Conservation (phyloP, 1,140 invertebrate genomes). For the Adelges cooleyi region DNA sequence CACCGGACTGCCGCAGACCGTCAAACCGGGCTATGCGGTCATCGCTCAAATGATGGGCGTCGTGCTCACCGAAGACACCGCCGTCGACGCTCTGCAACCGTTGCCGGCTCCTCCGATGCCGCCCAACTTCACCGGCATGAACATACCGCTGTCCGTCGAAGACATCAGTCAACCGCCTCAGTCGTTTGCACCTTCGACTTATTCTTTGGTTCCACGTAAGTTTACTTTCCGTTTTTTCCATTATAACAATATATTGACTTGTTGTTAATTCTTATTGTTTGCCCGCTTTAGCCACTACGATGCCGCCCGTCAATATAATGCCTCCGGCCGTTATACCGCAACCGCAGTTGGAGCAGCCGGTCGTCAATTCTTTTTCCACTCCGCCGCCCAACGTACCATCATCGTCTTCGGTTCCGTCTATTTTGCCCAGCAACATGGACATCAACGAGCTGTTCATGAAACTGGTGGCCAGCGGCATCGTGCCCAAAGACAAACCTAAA, state of each 20-base stretch:
- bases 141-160: not conserved
- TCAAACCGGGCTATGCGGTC: slow-evolving; percentile 53
- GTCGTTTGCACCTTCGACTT: not conserved
- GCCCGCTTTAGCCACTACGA: not conserved
- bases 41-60: slow-evolving; percentile 56
- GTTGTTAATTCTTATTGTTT: no score
- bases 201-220: slow-evolving; percentile 17
- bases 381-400: not conserved
- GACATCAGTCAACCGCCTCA: slow-evolving; percentile 14
- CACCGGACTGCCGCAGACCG: slow-evolving; percentile 61
- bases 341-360: not conserved
- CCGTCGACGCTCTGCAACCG: not conserved
- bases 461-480: slow-evolving; percentile 70
- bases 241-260: no score
- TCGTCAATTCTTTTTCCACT: not conserved
- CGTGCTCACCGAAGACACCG: slow-evolving; percentile 34
- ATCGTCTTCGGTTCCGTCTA: not conserved
- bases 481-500: slow-evolving; percentile 42
- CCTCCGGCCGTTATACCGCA: not conserved
- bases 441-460: slow-evolving; percentile 73
- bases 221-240: not conserved
- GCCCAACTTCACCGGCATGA: slow-evolving; percentile 2
- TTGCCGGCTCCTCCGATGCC: slow-evolving; percentile 28
- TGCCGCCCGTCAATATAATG: not conserved
- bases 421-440: slow-evolving; percentile 45